phyloP scores from a whole-genome alignment of 2,113 vertebrate genomes.

The Chionis minor region DNA sequence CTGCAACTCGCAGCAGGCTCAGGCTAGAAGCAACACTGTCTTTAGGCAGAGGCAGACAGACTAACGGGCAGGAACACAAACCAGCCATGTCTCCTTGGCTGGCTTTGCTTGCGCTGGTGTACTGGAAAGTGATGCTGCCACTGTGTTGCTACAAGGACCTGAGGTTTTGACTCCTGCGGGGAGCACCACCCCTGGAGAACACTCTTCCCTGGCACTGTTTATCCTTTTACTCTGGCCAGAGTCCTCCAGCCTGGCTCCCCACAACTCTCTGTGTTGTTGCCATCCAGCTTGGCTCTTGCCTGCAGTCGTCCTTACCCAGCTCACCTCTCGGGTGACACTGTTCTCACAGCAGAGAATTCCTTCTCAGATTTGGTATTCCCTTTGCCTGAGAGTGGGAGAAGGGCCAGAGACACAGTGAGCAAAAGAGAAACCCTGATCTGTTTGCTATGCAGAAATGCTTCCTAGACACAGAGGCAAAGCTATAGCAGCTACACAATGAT shows the following conservation, averaged over 20 bases:
- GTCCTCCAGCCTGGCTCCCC: background rate
- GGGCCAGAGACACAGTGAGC: background rate
- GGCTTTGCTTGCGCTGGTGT: background rate
- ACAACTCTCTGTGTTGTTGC: background rate
- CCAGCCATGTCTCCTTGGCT: background rate
- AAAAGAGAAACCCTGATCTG: background rate
- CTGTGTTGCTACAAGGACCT: background rate
- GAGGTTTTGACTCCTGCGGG: background rate
- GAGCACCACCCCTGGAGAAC: background rate
- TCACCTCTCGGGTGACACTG: background rate
- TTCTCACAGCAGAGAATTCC: background rate
- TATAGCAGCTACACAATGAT: background rate
- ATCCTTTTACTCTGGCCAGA: background rate
- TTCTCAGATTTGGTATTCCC: background rate
- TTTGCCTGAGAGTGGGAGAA: background rate
- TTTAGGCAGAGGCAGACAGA: background rate
- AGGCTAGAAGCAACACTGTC: background rate
- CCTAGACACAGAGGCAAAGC: background rate
- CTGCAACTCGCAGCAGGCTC: background rate
- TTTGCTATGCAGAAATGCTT: background rate
- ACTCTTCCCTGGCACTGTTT: background rate
- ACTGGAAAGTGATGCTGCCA: background rate
- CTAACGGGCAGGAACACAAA: background rate
- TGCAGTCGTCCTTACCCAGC: rapidly evolving
- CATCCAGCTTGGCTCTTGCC: background rate